Base-by-base conservation (phyloP, 1,140 invertebrate species). In the Calosoma granatense region DNA sequence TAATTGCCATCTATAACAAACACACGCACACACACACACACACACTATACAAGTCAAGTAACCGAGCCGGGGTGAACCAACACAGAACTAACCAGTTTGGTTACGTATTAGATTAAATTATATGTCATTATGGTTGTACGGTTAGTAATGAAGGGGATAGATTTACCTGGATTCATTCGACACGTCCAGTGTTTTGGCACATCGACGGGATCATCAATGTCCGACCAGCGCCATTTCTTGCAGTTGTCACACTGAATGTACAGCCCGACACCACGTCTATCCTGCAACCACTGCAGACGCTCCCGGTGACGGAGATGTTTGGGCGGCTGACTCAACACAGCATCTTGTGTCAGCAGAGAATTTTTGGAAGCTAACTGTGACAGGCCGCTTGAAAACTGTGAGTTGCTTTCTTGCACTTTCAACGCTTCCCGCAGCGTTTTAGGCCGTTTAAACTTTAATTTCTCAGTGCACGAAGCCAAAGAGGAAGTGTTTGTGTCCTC, bases 181-280 rank as follows among this genome's bases (percentile, higher is more conserved):
- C 83, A 86, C 60, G 72, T 79, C 84, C 84, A 86, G 22, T 74
- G 71, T 3, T 76, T 67, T 11, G 82, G 82, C 20, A 86, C 63
- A 41, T 78, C 72, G 20, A 74, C 55, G 1, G 79, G 80, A 68
- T 86, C 84, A 6, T 79, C 68, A 3, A 79, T 70, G 36, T 77
- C 54, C 1, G 73, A 64, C 2, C 79, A 59, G 55, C 83, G 73
- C 77, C 77, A 83, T 57, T 78, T 79, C 57, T 75, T 63, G 63
- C 83, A 86, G 2, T 64, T 65, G 39, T 73, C 72, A 61, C 84
- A 86, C 54, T 80, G 74, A 1, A 81, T 79, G 76, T 77, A 85
- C 1, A 81, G 66, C 1, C 81, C 81, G 56, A 68, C 60, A 12
- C 71, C 72, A 36, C 77, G 70, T n/a, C 66, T 68, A 39, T 71